phyloP scores from a whole-genome alignment of 2,113 vertebrate species.

The Sciurus niger region DNA sequence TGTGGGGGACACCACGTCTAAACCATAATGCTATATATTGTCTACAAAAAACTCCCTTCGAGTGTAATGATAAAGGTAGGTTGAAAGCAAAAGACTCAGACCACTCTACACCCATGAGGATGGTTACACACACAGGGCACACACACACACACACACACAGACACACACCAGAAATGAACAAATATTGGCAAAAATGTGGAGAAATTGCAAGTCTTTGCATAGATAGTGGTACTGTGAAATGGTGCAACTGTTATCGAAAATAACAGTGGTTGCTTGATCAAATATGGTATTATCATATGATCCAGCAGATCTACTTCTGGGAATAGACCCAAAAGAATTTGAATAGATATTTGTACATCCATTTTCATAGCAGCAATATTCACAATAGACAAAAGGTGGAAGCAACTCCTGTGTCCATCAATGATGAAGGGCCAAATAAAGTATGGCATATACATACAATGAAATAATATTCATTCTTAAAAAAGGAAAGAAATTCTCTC shows the following conservation, averaged over 20 bases:
- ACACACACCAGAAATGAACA: not conserved
- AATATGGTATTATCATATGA: not conserved
- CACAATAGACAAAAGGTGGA: not conserved
- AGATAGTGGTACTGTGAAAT: not conserved
- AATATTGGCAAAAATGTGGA: not conserved
- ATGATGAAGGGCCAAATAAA: not conserved
- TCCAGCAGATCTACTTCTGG: not conserved
- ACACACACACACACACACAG: not conserved
- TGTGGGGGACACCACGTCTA: too few relatives aligned
- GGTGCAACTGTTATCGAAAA: not conserved
- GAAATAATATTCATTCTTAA: not conserved
- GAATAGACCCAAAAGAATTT: not conserved
- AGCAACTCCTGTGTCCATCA: not conserved
- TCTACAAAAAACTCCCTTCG: conserved; percentile 28
- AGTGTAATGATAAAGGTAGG: not conserved
- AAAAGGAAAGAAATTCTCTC: not conserved
- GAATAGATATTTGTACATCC: not conserved
- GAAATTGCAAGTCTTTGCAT: not conserved
- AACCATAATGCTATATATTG: not conserved
- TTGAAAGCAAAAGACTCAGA: conserved; percentile 19
- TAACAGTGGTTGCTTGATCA: not conserved
- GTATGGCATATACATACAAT: not conserved
- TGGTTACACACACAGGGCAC: not conserved
- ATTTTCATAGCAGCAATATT: not conserved
- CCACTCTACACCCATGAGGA: not conserved